A percentile compares a stretch with the other conserved stretches of the same genome.
phyloP scores from a whole-genome alignment of 2,797 vertebrate species.

The Eulemur rubriventer region DNA sequence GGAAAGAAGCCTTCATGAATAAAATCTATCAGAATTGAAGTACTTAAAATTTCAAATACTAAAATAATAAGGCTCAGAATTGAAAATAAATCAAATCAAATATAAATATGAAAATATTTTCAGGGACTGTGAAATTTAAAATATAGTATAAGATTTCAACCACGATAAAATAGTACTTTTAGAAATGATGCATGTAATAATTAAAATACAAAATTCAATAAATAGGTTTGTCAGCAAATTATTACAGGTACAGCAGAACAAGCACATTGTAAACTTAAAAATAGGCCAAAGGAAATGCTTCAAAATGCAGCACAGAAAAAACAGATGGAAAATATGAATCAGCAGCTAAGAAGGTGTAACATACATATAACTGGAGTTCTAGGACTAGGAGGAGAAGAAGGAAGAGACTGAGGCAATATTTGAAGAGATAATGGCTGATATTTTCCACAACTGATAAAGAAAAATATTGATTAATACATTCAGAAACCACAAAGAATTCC shows the following conservation, averaged over 20 bases:
- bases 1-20: neutral
- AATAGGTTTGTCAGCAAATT: neutral
- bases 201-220: neutral
- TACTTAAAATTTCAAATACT: neutral
- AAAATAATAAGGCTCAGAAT: neutral
- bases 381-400: neutral
- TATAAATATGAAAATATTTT: neutral
- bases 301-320: neutral
- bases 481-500: neutral
- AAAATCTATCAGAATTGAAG: conserved; percentile 30
- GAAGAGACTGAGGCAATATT: neutral
- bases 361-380: neutral
- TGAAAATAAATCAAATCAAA: neutral
- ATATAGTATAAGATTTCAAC: neutral
- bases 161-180: neutral
- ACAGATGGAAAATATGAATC: neutral
- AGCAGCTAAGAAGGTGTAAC: neutral
- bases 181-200: neutral
- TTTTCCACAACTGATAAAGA: neutral
- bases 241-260: neutral
- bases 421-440: neutral
- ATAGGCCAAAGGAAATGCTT: neutral
- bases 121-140: neutral
- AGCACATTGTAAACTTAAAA: neutral
- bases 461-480: neutral